Percentiles rank a stretch among this genome's conserved stretches.
Conservation (phyloP, 2,888 invertebrate species). For the Apomyelois bistriatella region DNA sequence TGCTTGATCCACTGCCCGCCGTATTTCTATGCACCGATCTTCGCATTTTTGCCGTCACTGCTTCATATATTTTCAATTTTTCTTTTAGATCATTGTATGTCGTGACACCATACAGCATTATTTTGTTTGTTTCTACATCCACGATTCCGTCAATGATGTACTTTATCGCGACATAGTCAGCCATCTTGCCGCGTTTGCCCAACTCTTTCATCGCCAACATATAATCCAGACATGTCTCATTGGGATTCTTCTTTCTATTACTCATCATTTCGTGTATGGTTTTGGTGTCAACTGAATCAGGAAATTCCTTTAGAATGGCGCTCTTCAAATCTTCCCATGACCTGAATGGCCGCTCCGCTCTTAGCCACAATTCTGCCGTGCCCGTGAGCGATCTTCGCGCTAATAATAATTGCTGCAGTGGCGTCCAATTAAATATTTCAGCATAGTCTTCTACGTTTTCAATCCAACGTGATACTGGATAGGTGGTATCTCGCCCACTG, state of each 20-base stretch:
- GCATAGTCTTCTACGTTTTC: conserved; percentile 18
- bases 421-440: conserved; percentile 18
- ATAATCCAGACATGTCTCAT: conserved; percentile 20
- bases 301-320: not conserved
- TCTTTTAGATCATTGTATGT: conserved; percentile 23
- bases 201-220: conserved; percentile 26
- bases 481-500: not conserved
- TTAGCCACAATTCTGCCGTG: conserved; percentile 11
- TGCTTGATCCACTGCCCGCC: too few relatives aligned
- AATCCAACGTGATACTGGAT: not conserved
- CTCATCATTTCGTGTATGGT: conserved; percentile 13
- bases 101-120: conserved; percentile 24
- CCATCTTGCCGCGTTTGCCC: conserved; percentile 23
- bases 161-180: conserved; percentile 27
- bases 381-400: conserved; percentile 13
- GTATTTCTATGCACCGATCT: not conserved
- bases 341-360: not conserved
- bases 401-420: conserved; percentile 13
- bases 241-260: not conserved
- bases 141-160: conserved; percentile 29
- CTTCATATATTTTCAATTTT: conserved; percentile 24
- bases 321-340: not conserved
- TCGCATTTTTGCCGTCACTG: conserved; percentile 10
- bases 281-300: not conserved
- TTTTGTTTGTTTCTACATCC: conserved; percentile 22